Conservation (phyloP, 2,113 vertebrate genomes). For the cattle (Bos taurus) region DNA sequence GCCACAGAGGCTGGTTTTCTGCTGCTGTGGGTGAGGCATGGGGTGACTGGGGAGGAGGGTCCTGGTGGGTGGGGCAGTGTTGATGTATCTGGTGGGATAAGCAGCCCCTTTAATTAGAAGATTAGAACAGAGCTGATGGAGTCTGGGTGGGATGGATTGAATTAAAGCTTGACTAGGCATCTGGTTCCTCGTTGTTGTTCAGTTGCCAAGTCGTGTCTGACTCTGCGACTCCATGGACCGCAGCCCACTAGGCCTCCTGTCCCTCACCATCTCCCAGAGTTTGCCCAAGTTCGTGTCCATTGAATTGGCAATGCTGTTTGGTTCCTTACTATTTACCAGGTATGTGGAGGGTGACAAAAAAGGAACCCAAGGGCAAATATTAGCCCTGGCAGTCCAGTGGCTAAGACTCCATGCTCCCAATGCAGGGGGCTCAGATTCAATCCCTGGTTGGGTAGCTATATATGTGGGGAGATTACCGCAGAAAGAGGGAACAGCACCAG, state of each 20-base stretch:
- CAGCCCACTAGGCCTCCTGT: neutral
- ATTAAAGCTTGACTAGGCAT: neutral
- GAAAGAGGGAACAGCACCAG: neutral
- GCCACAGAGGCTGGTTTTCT: neutral
- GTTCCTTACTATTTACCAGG: neutral
- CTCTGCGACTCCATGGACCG: rapidly evolving
- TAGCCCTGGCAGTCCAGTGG: neutral
- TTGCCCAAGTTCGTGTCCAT: neutral
- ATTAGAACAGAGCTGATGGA: neutral
- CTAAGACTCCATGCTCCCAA: neutral
- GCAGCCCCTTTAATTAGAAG: neutral
- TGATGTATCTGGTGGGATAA: neutral
- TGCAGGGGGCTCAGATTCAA: too few relatives aligned
- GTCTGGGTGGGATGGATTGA: neutral
- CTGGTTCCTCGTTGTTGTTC: neutral
- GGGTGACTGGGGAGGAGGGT: neutral
- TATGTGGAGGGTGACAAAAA: neutral
- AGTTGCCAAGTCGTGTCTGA: neutral
- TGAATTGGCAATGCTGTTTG: neutral
- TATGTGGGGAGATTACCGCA: neutral
- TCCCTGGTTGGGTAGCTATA: too few relatives aligned
- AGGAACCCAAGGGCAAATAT: neutral
- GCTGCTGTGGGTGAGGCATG: neutral
- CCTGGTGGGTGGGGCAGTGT: too few relatives aligned
- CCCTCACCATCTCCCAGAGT: neutral